These are phyloP conservation scores for Sylvietta virens DNA, from an alignment of 2,113 vertebrate species.

Conservation along the genomic window DNA sequence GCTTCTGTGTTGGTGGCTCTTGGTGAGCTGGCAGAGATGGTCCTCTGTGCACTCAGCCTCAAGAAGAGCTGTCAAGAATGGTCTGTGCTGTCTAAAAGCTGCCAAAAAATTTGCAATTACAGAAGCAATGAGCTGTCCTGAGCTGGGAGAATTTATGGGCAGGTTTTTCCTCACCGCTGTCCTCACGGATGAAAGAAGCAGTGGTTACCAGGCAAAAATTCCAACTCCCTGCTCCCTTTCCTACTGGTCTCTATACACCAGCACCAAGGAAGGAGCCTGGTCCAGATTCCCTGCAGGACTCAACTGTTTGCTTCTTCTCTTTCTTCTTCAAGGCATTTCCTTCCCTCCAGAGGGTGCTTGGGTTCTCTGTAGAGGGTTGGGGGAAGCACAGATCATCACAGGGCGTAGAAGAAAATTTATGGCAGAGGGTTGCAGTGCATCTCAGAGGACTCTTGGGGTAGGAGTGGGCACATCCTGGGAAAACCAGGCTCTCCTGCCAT, in stretches of 20 bases:
- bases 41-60: background rate
- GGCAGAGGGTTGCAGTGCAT: background rate
- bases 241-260: background rate
- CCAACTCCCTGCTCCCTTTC: background rate
- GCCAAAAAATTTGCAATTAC: background rate
- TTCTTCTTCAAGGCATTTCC: background rate
- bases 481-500: background rate
- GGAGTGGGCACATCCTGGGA: background rate
- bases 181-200: accelerated
- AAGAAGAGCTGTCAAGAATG: background rate
- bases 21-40: background rate
- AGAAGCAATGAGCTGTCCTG: background rate
- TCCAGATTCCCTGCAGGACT: background rate
- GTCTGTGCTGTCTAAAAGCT: background rate
- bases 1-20: background rate
- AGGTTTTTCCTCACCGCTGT: background rate
- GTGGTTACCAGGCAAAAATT: background rate
- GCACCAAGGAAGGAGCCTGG: background rate
- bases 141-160: background rate
- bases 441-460: background rate
- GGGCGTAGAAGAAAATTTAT: background rate
- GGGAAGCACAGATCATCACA: background rate
- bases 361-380: background rate
- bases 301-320: background rate
- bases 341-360: background rate